phyloP scores from a whole-genome alignment of 37 sponge, comb jelly and placozoan genomes.

The Petrosia ficiformis region DNA sequence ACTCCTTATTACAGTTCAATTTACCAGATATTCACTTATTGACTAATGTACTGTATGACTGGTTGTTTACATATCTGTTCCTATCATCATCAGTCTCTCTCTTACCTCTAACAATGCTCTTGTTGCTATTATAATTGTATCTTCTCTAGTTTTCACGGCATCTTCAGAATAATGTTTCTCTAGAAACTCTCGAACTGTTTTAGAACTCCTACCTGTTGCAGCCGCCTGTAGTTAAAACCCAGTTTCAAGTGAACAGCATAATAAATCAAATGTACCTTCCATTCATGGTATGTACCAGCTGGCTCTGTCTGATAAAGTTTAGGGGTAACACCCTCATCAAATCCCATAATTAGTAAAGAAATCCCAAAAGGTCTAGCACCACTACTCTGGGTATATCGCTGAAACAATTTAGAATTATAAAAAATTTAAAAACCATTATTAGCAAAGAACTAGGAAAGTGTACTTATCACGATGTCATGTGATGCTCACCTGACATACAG shows the following conservation, averaged over 20 bases:
- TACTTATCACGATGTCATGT: background rate
- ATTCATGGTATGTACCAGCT: conserved; percentile 94
- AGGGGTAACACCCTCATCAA: conserved; percentile 87
- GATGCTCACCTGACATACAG: conserved; percentile 77
- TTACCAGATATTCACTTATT: too few relatives aligned
- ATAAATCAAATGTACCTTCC: conserved; percentile 74
- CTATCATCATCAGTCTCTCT: background rate
- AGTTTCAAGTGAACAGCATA: background rate
- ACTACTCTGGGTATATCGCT: conserved; percentile 92
- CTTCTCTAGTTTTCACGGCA: conserved; percentile 69
- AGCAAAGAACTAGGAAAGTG: background rate
- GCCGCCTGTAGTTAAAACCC: conserved; percentile 66
- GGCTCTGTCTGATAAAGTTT: conserved; percentile 97
- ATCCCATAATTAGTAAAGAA: conserved; percentile 91
- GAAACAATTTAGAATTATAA: background rate
- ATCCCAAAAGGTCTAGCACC: conserved; percentile 97
- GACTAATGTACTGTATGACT: too few relatives aligned
- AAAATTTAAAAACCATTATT: background rate
- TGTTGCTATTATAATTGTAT: conserved; percentile 81
- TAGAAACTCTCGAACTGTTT: conserved; percentile 95
- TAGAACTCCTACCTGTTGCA: conserved; percentile 91
- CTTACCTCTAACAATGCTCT: conserved; percentile 88
- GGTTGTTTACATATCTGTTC: background rate
- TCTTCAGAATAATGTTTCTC: conserved; percentile 95
- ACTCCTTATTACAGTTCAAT: too few relatives aligned